These are phyloP conservation scores for Suricata suricatta DNA, from an alignment of 2,113 vertebrate genomes.

Conservation along the genomic window DNA sequence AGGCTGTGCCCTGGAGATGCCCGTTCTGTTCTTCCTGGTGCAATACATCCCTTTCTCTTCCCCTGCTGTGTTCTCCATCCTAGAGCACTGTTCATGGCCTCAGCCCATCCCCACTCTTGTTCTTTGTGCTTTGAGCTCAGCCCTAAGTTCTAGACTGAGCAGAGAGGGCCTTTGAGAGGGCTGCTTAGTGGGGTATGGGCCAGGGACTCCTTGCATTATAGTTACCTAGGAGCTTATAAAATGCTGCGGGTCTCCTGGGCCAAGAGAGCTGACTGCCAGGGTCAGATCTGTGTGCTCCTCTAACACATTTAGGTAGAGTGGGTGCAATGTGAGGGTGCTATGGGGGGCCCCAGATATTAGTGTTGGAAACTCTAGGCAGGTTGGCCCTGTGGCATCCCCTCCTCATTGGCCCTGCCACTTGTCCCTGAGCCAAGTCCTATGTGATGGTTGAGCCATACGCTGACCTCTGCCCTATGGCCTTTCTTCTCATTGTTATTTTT, in stretches of 20 bases:
- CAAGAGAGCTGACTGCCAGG: neutral
- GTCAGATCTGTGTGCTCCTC: neutral
- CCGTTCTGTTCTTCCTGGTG: neutral
- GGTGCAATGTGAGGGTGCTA: neutral
- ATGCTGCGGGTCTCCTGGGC: neutral
- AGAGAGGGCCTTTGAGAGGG: neutral
- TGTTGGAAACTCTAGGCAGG: neutral
- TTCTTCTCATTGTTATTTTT: conserved; percentile 7
- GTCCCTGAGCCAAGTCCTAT: neutral
- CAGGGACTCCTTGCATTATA: neutral
- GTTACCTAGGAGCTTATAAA: neutral
- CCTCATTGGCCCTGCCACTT: neutral
- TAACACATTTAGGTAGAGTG: neutral
- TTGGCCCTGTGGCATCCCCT: neutral
- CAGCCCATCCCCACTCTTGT: neutral
- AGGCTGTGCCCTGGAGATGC: neutral
- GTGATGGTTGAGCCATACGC: neutral
- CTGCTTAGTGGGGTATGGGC: neutral
- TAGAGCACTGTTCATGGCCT: neutral
- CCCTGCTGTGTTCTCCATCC: neutral
- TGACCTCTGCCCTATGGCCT: conserved; percentile 47
- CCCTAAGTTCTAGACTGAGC: neutral
- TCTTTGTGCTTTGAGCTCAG: neutral
- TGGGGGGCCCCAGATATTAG: neutral
- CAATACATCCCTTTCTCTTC: neutral